Evolutionary conservation across 2,797 vertebrate species (phyloP), one percentile per base, ranked within the genome.

Genomic region (Podarcis siculus): DNA sequence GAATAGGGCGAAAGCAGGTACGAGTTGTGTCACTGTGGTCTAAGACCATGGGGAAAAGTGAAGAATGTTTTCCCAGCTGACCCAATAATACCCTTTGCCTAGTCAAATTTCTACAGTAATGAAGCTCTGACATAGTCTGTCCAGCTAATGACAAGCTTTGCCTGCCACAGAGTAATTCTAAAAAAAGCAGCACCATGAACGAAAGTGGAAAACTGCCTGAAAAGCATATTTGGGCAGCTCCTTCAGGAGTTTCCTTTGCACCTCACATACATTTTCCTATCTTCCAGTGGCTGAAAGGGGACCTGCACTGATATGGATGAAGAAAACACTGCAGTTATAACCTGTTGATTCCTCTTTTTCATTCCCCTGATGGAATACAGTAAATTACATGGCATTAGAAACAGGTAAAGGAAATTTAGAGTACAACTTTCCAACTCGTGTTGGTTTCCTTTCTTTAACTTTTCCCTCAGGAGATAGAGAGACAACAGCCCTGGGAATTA

Each of bases 101-200:
- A 21, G 82, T 55, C 45, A 55, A 72, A 32, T 49, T 86, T 78
- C 75, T 49, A 32, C 19, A 64, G 8, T 32, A 78, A 49, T 32
- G 45, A 77, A 78, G 32, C 23, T 83, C 42, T 42, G 12, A 69
- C 19, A 42, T 72, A 32, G 17, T 13, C 23, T 49, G 27, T 82
- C 32, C 75, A 49, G 30, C 25, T 45, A 82, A 86, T 76, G n/a
- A 85, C 73, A 82, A 5, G n/a, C 82, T 90, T 91, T 71, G 87
- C 42, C 69, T 76, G 30, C 64, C 69, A 84, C 64, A 66, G 72
- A 25, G 25, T 0, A 0, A 13, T 61, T 90, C 86, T 45, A 35
- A 15, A 0, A 79, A 73, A 37, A 49, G n/a, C 39, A 0, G 19
- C 66, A 85, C 42, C 66, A 58, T 19, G 42, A 55, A 77, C 5